Evolutionary conservation across 2,888 invertebrate genomes (phyloP).

Genomic region (Phorcus lineatus): DNA sequence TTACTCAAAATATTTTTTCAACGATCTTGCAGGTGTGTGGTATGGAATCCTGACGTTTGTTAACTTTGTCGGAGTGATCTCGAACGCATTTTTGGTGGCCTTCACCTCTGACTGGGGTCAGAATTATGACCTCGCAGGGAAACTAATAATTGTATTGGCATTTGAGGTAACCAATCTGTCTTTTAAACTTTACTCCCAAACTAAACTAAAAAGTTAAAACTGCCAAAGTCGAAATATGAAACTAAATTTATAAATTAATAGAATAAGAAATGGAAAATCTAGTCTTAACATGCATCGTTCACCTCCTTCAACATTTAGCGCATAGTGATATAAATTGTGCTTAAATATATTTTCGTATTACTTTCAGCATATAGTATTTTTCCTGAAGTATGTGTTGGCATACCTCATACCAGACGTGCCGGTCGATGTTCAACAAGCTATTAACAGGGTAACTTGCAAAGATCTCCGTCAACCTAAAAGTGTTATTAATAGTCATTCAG

Average conservation of each 20-base stretch:
- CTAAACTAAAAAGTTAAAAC: too few species aligned
- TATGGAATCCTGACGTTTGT: constrained; percentile 76
- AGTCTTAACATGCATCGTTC: too few species aligned
- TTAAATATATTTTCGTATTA: too few species aligned
- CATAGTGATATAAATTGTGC: too few species aligned
- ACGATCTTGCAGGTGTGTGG: constrained; percentile 75
- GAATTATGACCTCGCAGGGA: constrained; percentile 49
- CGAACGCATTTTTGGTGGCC: constrained; percentile 77
- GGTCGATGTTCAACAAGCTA: constrained; percentile 57
- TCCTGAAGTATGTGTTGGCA: constrained; percentile 66
- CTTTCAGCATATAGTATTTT: constrained; percentile 66
- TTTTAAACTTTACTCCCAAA: too few species aligned
- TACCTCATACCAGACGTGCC: constrained; percentile 73
- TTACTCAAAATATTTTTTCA: too few species aligned
- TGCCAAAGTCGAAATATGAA: too few species aligned
- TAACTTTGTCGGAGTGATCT: constrained; percentile 76
- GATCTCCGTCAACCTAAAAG: too few species aligned
- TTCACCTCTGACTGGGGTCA: constrained; percentile 75
- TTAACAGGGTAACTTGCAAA: constrained; percentile 61
- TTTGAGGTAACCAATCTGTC: constrained; percentile 69
- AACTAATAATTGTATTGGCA: constrained; percentile 72
- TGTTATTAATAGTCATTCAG: too few species aligned
- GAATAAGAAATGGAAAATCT: too few species aligned
- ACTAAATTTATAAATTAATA: too few species aligned
- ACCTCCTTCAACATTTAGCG: too few species aligned